Base-by-base conservation (phyloP, 1,140 invertebrate species). In the Drosophila willistoni region DNA sequence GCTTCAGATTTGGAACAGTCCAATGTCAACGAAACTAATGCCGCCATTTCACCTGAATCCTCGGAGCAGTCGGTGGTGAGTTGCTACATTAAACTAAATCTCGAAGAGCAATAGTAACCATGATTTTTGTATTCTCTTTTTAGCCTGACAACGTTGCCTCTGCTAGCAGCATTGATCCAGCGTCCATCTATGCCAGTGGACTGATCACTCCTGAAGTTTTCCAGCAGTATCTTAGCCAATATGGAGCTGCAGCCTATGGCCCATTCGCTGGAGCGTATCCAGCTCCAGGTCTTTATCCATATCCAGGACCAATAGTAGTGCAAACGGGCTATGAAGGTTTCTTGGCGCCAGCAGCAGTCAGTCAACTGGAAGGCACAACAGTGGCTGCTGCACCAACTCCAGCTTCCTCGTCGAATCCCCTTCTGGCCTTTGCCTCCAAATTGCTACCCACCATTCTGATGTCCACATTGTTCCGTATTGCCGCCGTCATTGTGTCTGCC, bases 271-370 rank as follows among this genome's bases (percentile, higher is more conserved):
- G 79, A 7, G 61, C 74, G 0, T 85, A 85, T 60, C 79, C 81
- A 0, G 56, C 77, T 9, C 61, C 82, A 14, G 83, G 83, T n/a
- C 68, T 86, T 14, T 87, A 87, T 74, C 84, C 84, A 4, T 89
- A 72, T 19, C 84, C 84, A 0, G 84, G 84, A 0, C 61, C 90
- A 66, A 68, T 91, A 71, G 79, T 84, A 7, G 78, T 93, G 29
- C 91, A 93, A 64, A 84, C 91, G 1, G 92, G 92, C 14, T 93
- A 93, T 68, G 91, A 93, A 64, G 92, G 91, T 14, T 92, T 87
- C 39, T 63, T 92, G 25, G 71, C 93, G 44, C 90, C 71, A 4
- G 19, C 82, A 22, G 44, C 5, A 68, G 61, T 61, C 25, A 71
- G 36, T 7, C 57, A 61, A 7, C 25, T 74, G 3, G 81, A 72